A percentile compares a stretch with the other conserved stretches of the same genome.
Evolutionary conservation across 1,140 invertebrate species (phyloP).

Genomic region (Nomia melanderi): DNA sequence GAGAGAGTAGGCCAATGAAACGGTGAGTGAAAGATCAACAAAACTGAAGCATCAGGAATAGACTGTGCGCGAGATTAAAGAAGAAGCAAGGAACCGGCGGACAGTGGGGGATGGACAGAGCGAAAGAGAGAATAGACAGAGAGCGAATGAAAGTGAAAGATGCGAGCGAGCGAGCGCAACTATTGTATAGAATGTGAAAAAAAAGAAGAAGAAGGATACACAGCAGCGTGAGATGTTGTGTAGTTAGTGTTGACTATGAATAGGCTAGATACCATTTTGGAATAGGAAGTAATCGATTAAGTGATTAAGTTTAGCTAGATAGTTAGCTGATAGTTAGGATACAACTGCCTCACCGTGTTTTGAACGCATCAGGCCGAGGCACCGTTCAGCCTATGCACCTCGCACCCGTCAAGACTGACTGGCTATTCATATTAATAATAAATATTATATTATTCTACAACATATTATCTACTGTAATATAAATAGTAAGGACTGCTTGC

Average conservation of each 20-base stretch:
- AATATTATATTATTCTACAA: constrained; percentile 71
- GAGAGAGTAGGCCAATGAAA: constrained; percentile 16
- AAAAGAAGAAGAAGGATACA: constrained; percentile 48
- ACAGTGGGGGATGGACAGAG: neutral
- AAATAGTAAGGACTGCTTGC: constrained; percentile 76
- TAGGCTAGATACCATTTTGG: constrained; percentile 71
- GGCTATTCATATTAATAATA: constrained; percentile 77
- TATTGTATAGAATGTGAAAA: constrained; percentile 77
- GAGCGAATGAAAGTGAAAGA: constrained; percentile 10
- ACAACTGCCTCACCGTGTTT: constrained; percentile 60
- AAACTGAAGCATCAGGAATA: no score
- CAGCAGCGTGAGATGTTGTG: constrained; percentile 60
- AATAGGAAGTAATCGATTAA: constrained; percentile 69
- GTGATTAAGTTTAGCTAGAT: constrained; percentile 67
- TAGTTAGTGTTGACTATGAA: constrained; percentile 74
- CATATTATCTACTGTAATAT: constrained; percentile 75
- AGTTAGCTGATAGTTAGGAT: constrained; percentile 72
- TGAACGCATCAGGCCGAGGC: constrained; percentile 51
- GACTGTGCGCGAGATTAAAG: no score
- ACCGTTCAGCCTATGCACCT: constrained; percentile 75
- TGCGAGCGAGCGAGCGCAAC: constrained; percentile 56
- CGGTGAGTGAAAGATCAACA: neutral
- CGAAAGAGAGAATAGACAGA: neutral
- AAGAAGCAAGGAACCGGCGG: no score
- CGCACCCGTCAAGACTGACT: constrained; percentile 78